Base-by-base conservation (phyloP, 64 coral and sea anemone genomes). In the Dendronephthya gigantea region DNA sequence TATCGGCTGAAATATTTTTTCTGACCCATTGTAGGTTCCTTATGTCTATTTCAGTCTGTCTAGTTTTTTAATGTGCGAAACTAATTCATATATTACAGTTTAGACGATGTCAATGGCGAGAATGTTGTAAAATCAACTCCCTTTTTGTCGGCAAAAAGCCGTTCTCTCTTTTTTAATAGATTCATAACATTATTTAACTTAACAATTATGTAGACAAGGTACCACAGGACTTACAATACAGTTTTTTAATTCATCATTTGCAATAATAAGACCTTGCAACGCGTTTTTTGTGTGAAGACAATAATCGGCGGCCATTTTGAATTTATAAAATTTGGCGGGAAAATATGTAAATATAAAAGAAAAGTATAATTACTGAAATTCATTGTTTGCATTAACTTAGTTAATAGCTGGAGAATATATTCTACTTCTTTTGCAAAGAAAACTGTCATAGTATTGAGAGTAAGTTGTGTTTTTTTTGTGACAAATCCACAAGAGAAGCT, bases 391-490 rank as follows among this genome's bases (percentile, higher is more conserved):
- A n/a, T n/a, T n/a, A n/a, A n/a, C n/a, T n/a, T n/a, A n/a, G n/a
- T n/a, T n/a, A n/a, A n/a, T n/a, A n/a, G n/a, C n/a, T n/a, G n/a
- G n/a, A n/a, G n/a, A n/a, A n/a, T n/a, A n/a, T n/a, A n/a, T n/a
- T n/a, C n/a, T n/a, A n/a, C n/a, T n/a, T n/a, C n/a, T n/a, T n/a
- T n/a, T n/a, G n/a, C n/a, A n/a, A n/a, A n/a, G n/a, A n/a, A n/a
- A n/a, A n/a, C n/a, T n/a, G n/a, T n/a, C n/a, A n/a, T n/a, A n/a
- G n/a, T n/a, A n/a, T n/a, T n/a, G n/a, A n/a, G n/a, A n/a, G n/a
- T n/a, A n/a, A n/a, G n/a, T n/a, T n/a, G n/a, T 89, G 58, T 40
- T 84, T 84, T 47, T 89, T 89, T 41, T 89, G 82, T 84, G 82
- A 74, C 7, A 35, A 89, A 68, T 47, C 22, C 32, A 19, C 35